A percentile compares a stretch with the other conserved stretches of the same genome.
phyloP scores from a whole-genome alignment of 2,888 invertebrate species.

The Drosophila hamatofila region DNA sequence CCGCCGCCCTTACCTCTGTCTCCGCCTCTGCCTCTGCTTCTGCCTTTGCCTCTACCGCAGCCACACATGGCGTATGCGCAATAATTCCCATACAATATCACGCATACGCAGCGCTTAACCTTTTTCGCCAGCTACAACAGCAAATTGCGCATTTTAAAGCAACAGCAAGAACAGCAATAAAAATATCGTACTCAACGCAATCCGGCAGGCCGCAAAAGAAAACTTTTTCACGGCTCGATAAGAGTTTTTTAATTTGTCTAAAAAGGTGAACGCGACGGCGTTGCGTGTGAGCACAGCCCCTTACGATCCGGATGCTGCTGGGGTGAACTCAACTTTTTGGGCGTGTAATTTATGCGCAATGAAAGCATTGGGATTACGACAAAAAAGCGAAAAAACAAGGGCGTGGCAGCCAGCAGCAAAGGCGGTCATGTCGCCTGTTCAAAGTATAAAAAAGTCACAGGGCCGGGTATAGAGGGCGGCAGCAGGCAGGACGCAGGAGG shows the following conservation, averaged over 20 bases:
- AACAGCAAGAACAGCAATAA: conserved; percentile 45
- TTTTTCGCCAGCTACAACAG: conserved; percentile 11
- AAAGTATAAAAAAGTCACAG: conserved; percentile 25
- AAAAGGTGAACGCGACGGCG: conserved; percentile 50
- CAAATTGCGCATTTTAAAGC: conserved; percentile 71
- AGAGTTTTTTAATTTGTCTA: conserved; percentile 81
- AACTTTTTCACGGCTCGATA: conserved; percentile 70
- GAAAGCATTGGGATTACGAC: conserved; percentile 74
- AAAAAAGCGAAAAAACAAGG: conserved; percentile 37
- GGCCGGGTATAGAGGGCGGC: background rate
- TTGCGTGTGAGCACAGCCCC: conserved; percentile 1
- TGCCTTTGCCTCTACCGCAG: background rate
- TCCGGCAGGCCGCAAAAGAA: conserved; percentile 63
- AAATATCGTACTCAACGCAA: conserved; percentile 53
- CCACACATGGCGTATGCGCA: conserved; percentile 53
- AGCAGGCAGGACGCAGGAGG: background rate
- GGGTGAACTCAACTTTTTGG: conserved; percentile 59
- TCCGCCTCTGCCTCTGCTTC: background rate
- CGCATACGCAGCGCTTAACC: conserved; percentile 67
- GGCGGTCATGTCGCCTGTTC: conserved; percentile 43
- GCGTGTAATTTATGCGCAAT: conserved; percentile 79
- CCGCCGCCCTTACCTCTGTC: background rate
- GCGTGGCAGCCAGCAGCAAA: conserved; percentile 40
- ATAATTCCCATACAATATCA: conserved; percentile 68
- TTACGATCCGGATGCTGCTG: background rate